Percentiles rank a stretch among this genome's conserved stretches.
These are phyloP conservation scores for Romanogobio albipinnatus DNA, from an alignment of 2,113 vertebrate genomes.

Conservation along the genomic window DNA sequence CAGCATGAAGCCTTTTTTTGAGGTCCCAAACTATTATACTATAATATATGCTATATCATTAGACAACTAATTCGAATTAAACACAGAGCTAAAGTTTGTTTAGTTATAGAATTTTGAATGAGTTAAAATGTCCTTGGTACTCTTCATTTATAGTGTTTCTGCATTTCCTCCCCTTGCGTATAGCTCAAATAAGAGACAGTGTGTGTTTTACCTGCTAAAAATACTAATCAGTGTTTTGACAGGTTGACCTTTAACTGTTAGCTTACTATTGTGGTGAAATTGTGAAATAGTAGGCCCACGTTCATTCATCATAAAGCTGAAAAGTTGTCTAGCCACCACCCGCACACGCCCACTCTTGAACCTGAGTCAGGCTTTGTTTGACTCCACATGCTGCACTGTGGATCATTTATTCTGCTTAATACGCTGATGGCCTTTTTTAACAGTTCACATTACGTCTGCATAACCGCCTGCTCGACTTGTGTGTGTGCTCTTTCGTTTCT, in stretches of 20 bases:
- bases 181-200: conserved; percentile 56
- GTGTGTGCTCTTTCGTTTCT: conserved; percentile 5
- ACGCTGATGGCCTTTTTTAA: conserved; percentile 33
- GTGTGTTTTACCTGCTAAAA: conserved; percentile 64
- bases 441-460: conserved; percentile 22
- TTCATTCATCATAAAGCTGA: conserved; percentile 68
- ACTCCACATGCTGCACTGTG: conserved; percentile 48
- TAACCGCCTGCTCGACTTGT: conserved; percentile 6
- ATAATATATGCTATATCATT: not conserved
- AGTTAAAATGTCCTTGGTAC: not conserved
- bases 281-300: conserved; percentile 66
- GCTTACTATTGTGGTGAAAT: conserved; percentile 61
- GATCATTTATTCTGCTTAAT: conserved; percentile 46
- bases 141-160: conserved; percentile 17
- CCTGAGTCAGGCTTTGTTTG: conserved; percentile 67
- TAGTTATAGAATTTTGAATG: not conserved
- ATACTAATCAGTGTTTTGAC: conserved; percentile 78
- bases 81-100: not conserved
- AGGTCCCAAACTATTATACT: not conserved
- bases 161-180: conserved; percentile 53
- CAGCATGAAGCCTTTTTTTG: not conserved
- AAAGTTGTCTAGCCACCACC: conserved; percentile 66
- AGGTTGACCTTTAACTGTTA: conserved; percentile 73
- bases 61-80: not conserved
- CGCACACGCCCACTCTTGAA: conserved; percentile 67